phyloP scores from a whole-genome alignment of 2,113 vertebrate species.

The Pelusios castaneus region DNA sequence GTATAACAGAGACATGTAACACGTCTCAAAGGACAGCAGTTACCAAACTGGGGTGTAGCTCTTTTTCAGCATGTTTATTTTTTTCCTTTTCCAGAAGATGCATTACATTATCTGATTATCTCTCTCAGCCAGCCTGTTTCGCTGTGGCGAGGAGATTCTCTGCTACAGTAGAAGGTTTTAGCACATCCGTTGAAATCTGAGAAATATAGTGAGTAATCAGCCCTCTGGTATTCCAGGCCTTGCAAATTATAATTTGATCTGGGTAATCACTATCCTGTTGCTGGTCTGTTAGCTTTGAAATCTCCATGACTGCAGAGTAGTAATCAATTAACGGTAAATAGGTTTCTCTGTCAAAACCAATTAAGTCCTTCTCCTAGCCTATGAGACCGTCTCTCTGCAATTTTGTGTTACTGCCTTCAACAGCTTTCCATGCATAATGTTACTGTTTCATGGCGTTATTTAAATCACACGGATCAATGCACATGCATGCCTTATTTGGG shows the following conservation, averaged over 20 bases:
- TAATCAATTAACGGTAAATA: slow-evolving; percentile 84
- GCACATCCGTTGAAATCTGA: slow-evolving; percentile 52
- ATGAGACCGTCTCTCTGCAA: slow-evolving; percentile 52
- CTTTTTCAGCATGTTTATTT: background rate
- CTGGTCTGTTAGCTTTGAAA: slow-evolving; percentile 56
- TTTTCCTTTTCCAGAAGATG: background rate
- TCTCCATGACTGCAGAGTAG: slow-evolving; percentile 76
- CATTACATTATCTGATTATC: background rate
- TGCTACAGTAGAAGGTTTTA: background rate
- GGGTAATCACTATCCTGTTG: slow-evolving; percentile 70
- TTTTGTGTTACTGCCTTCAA: slow-evolving; percentile 55
- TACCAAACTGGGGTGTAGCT: no score
- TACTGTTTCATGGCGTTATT: slow-evolving; percentile 65
- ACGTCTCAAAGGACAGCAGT: no score
- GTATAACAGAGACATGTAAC: no score
- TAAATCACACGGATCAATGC: slow-evolving; percentile 70
- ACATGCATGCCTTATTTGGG: slow-evolving; percentile 64
- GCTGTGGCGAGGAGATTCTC: background rate
- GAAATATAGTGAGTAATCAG: slow-evolving; percentile 44
- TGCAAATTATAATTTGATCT: slow-evolving; percentile 49
- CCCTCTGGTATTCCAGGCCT: background rate
- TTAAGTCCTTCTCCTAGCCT: slow-evolving; percentile 59
- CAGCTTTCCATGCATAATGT: slow-evolving; percentile 60
- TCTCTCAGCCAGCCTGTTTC: background rate
- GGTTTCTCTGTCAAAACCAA: slow-evolving; percentile 80